phyloP scores from a whole-genome alignment of 2,888 invertebrate species.

The Prosopocoilus inquinatus region DNA sequence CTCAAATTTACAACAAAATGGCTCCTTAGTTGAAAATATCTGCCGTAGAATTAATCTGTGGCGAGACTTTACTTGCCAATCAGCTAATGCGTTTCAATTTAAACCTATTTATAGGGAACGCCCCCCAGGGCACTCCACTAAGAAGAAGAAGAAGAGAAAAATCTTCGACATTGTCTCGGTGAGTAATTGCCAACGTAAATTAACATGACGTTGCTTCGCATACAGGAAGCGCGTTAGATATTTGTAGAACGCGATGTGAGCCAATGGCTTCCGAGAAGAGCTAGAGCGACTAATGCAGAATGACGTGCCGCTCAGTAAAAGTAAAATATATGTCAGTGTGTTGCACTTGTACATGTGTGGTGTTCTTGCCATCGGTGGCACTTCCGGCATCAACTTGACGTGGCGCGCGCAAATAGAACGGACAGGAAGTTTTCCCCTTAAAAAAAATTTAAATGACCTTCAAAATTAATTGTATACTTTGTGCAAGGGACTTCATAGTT shows the following conservation, averaged over 20 bases:
- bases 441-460: background rate
- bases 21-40: no score
- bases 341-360: slow-evolving; percentile 39
- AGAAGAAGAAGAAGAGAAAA: no score
- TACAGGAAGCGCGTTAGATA: slow-evolving; percentile 9
- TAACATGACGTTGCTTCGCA: background rate
- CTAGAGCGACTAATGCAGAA: slow-evolving; percentile 20
- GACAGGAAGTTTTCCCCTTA: background rate
- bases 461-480: no score
- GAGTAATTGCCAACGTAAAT: no score
- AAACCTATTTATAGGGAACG: no score
- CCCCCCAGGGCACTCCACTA: no score
- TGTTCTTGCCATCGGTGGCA: slow-evolving; percentile 34
- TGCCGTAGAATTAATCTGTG: no score
- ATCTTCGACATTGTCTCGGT: no score
- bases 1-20: no score
- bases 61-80: no score
- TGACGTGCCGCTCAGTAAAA: slow-evolving; percentile 22
- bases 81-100: no score
- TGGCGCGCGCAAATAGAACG: slow-evolving; percentile 1
- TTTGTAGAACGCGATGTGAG: slow-evolving; percentile 34
- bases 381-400: slow-evolving; percentile 32
- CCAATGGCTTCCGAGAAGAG: slow-evolving; percentile 41
- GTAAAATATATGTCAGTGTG: slow-evolving; percentile 45
- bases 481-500: no score